A percentile compares a stretch with the other conserved stretches of the same genome.
Evolutionary conservation across 2,888 invertebrate species (phyloP).

Genomic region (Chamaedrilus cognettii): DNA sequence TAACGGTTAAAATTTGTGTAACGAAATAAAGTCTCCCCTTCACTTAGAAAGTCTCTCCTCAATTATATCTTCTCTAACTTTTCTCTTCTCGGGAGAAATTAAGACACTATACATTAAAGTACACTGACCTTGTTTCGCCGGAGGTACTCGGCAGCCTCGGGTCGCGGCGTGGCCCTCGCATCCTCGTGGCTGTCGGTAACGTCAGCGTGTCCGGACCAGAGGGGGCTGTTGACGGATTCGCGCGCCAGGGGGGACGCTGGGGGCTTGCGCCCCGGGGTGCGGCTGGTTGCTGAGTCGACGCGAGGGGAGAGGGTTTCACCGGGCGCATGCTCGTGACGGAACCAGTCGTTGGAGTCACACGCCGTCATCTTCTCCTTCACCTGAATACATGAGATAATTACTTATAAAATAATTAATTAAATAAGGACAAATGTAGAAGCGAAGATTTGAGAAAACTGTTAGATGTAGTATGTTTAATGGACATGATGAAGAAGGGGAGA

Average conservation of each 20-base stretch:
- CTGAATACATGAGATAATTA: too few species aligned
- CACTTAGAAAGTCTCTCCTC: too few species aligned
- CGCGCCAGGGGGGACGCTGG: not conserved
- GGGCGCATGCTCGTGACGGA: constrained; percentile 9
- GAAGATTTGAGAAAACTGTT: too few species aligned
- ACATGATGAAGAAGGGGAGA: too few species aligned
- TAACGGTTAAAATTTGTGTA: too few species aligned
- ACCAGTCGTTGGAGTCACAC: constrained; percentile 13
- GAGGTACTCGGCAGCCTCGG: constrained; percentile 5
- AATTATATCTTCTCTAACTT: too few species aligned
- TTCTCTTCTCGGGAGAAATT: too few species aligned
- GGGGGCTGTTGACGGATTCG: not conserved
- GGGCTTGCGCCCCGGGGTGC: not conserved
- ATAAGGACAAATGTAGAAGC: too few species aligned
- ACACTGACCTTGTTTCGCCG: not conserved
- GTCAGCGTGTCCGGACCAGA: not conserved
- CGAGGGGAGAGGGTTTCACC: not conserved
- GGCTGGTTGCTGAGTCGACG: not conserved
- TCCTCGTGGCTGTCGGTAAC: not conserved
- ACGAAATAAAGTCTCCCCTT: too few species aligned
- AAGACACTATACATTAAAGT: too few species aligned
- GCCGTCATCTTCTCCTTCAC: constrained; percentile 7
- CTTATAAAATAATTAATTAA: too few species aligned
- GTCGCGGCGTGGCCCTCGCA: not conserved
- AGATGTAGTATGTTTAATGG: too few species aligned